These are phyloP conservation scores for Sebastiscus albofasciatus DNA, from an alignment of 2,797 vertebrate species.

Conservation along the genomic window DNA sequence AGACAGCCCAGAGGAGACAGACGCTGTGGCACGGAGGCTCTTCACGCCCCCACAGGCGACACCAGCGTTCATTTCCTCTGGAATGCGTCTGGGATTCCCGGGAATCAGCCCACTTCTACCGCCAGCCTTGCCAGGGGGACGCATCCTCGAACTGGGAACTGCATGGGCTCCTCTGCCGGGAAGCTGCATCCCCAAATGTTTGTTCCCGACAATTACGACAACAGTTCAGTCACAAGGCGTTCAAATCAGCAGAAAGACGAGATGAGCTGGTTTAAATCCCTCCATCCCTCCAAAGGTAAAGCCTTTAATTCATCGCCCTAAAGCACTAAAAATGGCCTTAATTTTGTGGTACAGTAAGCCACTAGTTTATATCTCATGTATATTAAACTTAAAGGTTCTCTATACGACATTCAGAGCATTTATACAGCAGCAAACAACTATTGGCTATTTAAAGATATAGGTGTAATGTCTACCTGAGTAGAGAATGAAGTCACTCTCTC, in stretches of 20 bases:
- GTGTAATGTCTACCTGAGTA: not conserved
- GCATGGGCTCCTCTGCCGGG: constrained; percentile 55
- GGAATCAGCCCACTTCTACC: constrained; percentile 68
- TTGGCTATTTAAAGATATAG: not conserved
- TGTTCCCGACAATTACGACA: constrained; percentile 30
- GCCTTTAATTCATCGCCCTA: not conserved
- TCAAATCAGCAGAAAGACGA: constrained; percentile 9
- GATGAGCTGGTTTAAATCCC: constrained; percentile 3
- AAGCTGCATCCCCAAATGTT: constrained; percentile 42
- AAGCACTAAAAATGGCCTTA: not conserved
- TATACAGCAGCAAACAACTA: too few species aligned
- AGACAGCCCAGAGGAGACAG: constrained; percentile 73
- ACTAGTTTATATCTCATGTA: constrained; percentile 1
- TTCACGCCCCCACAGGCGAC: constrained; percentile 80
- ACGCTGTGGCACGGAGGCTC: constrained; percentile 72
- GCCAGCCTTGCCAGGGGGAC: constrained; percentile 64
- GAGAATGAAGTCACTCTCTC: not conserved
- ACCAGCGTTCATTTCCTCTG: constrained; percentile 82
- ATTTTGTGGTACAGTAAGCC: not conserved
- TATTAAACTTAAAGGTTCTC: not conserved
- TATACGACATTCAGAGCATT: not conserved
- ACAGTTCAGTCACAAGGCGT: constrained; percentile 13
- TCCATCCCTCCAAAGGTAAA: not conserved
- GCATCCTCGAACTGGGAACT: constrained; percentile 52
- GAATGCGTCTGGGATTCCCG: constrained; percentile 80